Evolutionary conservation across 2,113 vertebrate genomes (phyloP).

Genomic region (Arvicanthis niloticus): DNA sequence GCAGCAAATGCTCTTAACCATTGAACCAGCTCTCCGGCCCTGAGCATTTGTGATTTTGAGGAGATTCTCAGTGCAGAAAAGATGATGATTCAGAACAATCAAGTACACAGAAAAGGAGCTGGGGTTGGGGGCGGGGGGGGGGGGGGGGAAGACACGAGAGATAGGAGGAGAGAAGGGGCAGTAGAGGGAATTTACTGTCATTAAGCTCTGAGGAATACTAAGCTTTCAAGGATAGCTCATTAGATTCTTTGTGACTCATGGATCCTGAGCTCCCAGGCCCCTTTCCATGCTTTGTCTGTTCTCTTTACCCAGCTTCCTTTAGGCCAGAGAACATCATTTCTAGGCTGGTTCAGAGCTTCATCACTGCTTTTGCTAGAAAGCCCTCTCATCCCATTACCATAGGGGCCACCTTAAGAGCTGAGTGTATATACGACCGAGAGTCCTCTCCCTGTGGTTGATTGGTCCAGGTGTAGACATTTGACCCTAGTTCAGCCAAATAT

Average conservation of each 20-base stretch:
- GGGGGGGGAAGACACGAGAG: too few species aligned
- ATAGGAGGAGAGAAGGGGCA: not conserved
- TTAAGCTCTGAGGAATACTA: not conserved
- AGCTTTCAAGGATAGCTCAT: not conserved
- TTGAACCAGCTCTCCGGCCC: not conserved
- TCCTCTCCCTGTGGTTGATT: not conserved
- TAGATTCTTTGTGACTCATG: not conserved
- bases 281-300: not conserved
- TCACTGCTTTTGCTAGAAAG: not conserved
- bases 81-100: not conserved
- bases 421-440: not conserved
- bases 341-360: not conserved
- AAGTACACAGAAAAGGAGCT: not conserved
- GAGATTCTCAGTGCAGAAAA: not conserved
- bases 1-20: not conserved
- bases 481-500: not conserved
- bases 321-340: not conserved
- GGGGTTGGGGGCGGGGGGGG: too few species aligned
- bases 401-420: not conserved
- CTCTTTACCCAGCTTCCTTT: not conserved
- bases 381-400: not conserved
- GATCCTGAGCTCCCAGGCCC: not conserved
- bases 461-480: not conserved
- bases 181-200: not conserved
- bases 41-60: not conserved